Evolutionary conservation across 2,797 vertebrate species (phyloP).

Genomic region (Syngnathus acus): DNA sequence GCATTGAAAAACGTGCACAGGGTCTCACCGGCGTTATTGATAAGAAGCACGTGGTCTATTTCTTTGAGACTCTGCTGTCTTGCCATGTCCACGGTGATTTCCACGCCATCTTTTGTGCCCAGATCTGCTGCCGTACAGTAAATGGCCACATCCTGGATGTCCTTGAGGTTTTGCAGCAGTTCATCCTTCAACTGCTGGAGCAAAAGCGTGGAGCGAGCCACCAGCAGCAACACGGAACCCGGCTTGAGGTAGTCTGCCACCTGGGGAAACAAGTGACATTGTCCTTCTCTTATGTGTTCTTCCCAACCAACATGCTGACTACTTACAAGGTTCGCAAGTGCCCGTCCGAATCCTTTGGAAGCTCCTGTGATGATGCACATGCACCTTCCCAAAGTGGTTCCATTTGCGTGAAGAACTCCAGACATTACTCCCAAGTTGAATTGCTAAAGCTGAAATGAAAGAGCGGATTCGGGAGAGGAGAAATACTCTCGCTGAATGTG

Average conservation of each 20-base stretch:
- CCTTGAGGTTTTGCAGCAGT: slow-evolving; percentile 43
- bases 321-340: slow-evolving; percentile 47
- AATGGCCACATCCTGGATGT: slow-evolving; percentile 31
- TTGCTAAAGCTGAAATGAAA: neutral
- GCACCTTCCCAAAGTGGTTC: slow-evolving; percentile 35
- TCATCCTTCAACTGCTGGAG: slow-evolving; percentile 61
- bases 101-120: slow-evolving; percentile 55
- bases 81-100: slow-evolving; percentile 31
- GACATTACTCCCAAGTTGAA: slow-evolving; percentile 10
- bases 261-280: slow-evolving; percentile 24
- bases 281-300: neutral
- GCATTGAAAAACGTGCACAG: neutral
- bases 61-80: slow-evolving; percentile 32
- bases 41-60: slow-evolving; percentile 64
- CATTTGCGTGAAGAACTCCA: neutral
- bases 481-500: neutral
- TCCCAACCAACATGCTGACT: neutral
- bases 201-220: slow-evolving; percentile 55
- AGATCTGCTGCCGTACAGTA: slow-evolving; percentile 65
- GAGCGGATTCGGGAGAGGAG: neutral
- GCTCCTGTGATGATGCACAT: slow-evolving; percentile 76
- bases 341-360: slow-evolving; percentile 74
- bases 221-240: slow-evolving; percentile 67
- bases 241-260: slow-evolving; percentile 34
- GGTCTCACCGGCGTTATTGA: slow-evolving; percentile 80